Conservation (phyloP, 2,888 invertebrate species). For the Clivina fossor region DNA sequence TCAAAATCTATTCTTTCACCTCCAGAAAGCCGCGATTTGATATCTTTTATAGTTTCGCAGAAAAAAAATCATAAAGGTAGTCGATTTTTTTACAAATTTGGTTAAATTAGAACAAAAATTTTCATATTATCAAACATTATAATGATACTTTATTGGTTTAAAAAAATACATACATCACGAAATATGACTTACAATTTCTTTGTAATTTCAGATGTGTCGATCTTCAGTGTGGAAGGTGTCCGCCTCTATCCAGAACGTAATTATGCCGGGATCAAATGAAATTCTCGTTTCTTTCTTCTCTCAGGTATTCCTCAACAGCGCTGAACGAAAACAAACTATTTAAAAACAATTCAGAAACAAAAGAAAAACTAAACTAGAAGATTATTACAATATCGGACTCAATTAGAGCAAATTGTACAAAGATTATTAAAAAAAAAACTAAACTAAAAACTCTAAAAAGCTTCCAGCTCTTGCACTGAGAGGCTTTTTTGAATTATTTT, state of each 20-base stretch:
- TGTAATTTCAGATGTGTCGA: conserved; percentile 83
- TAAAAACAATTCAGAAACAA: not conserved
- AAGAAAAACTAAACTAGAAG: conserved; percentile 26
- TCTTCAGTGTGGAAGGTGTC: conserved; percentile 93
- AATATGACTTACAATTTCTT: too few relatives aligned
- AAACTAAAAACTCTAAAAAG: conserved; percentile 6
- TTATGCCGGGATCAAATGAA: conserved; percentile 59
- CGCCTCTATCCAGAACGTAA: conserved; percentile 80
- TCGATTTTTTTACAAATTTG: too few relatives aligned
- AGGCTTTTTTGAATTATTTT: conserved; percentile 27
- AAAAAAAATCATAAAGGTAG: too few relatives aligned
- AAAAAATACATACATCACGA: too few relatives aligned
- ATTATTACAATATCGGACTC: conserved; percentile 24
- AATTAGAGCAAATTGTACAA: conserved; percentile 32
- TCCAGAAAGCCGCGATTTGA: too few relatives aligned
- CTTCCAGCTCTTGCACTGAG: conserved; percentile 33
- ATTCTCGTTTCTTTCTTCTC: conserved; percentile 28
- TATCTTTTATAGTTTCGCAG: too few relatives aligned
- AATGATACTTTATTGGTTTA: too few relatives aligned
- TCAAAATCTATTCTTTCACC: too few relatives aligned
- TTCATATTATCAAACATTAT: too few relatives aligned
- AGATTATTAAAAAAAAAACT: conserved; percentile 15
- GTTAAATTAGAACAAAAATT: too few relatives aligned
- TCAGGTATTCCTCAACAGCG: conserved; percentile 32
- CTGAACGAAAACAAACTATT: conserved; percentile 28